These are phyloP conservation scores for Drosophila rellima DNA, from an alignment of 2,888 invertebrate genomes.

Conservation along the genomic window DNA sequence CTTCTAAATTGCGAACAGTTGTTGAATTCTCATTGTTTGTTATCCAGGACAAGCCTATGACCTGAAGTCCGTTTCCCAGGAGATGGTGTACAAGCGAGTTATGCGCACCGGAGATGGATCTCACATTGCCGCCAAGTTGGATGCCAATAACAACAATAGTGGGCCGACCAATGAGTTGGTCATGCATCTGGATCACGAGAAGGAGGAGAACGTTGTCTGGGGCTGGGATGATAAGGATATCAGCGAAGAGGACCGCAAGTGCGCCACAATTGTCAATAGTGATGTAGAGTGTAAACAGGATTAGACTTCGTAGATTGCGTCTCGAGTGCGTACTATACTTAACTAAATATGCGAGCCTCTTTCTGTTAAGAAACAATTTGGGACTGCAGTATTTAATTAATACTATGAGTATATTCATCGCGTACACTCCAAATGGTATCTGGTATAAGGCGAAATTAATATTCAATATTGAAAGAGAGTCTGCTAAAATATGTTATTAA, in stretches of 20 bases:
- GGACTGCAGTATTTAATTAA: slow-evolving; percentile 75
- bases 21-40: neutral
- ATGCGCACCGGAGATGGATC: slow-evolving; percentile 91
- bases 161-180: slow-evolving; percentile 77
- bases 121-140: slow-evolving; percentile 84
- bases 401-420: slow-evolving; percentile 50
- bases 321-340: slow-evolving; percentile 33
- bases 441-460: slow-evolving; percentile 42
- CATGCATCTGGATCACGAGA: slow-evolving; percentile 83
- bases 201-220: slow-evolving; percentile 88
- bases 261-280: slow-evolving; percentile 83
- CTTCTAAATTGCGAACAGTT: neutral
- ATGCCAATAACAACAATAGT: slow-evolving; percentile 76
- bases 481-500: slow-evolving; percentile 25
- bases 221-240: slow-evolving; percentile 94
- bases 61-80: slow-evolving; percentile 91
- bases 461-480: slow-evolving; percentile 19
- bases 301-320: slow-evolving; percentile 58
- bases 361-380: slow-evolving; percentile 49
- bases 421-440: slow-evolving; percentile 63
- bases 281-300: slow-evolving; percentile 74
- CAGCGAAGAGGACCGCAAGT: slow-evolving; percentile 89
- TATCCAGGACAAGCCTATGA: slow-evolving; percentile 92
- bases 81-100: slow-evolving; percentile 90
- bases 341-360: slow-evolving; percentile 44